Conservation (phyloP, 2,888 invertebrate species). For the Ischnus inquisitorius region DNA sequence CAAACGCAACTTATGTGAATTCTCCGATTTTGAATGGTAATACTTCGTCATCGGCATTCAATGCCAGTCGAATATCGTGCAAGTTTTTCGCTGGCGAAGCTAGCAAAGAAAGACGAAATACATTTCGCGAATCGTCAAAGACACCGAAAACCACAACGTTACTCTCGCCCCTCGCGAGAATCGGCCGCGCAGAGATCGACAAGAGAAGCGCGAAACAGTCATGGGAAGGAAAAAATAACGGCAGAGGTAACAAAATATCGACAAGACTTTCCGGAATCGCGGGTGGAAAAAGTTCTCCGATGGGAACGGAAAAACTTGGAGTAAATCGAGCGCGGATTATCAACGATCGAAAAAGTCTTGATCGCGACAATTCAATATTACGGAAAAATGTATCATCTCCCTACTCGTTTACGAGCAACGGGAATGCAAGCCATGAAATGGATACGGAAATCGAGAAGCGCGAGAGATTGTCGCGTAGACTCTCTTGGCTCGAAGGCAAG, state of each 20-base stretch:
- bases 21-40: background rate
- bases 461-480: background rate
- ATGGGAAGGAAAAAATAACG: background rate
- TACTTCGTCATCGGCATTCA: background rate
- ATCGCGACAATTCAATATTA: background rate
- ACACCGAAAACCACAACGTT: conserved; percentile 26
- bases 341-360: background rate
- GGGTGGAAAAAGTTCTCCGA: background rate
- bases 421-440: background rate
- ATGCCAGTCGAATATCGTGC: conserved; percentile 2
- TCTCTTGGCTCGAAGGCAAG: background rate
- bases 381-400: background rate
- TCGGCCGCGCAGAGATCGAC: background rate
- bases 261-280: background rate
- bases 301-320: background rate
- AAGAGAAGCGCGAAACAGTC: background rate
- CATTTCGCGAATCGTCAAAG: conserved; percentile 21
- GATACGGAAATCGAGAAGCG: background rate
- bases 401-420: background rate
- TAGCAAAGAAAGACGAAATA: conserved; percentile 11
- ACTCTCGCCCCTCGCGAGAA: background rate
- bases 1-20: background rate
- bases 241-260: conserved; percentile 55
- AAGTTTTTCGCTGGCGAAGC: background rate
- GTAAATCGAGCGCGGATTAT: background rate